These are phyloP conservation scores for Rhegmatorhina hoffmannsi DNA, from an alignment of 2,113 vertebrate species.

Conservation along the genomic window DNA sequence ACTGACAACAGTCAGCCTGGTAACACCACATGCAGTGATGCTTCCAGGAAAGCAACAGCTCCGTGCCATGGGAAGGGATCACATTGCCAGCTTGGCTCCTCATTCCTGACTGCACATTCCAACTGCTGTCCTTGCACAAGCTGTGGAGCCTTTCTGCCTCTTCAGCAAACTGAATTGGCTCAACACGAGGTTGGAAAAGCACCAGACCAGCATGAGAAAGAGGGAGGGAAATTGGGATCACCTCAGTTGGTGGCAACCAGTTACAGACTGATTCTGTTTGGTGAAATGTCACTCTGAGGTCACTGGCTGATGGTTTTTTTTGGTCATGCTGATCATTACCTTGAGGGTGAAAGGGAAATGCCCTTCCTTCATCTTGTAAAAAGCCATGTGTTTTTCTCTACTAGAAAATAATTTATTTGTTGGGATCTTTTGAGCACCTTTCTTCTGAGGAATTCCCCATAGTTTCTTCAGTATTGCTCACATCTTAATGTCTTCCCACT, in stretches of 20 bases:
- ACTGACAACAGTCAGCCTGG: background rate
- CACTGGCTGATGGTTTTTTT: background rate
- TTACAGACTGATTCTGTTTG: background rate
- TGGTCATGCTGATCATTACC: background rate
- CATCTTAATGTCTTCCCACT: background rate
- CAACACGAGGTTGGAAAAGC: background rate
- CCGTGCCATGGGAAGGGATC: background rate
- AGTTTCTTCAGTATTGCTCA: background rate
- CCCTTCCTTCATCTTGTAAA: background rate
- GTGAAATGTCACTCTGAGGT: background rate
- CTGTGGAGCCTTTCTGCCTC: background rate
- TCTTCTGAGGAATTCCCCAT: background rate
- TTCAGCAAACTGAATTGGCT: background rate
- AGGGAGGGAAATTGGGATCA: background rate
- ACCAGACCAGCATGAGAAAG: background rate
- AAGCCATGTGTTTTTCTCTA: background rate
- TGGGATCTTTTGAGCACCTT: background rate
- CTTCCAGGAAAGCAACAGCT: background rate
- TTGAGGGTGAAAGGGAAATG: background rate
- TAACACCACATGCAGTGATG: background rate
- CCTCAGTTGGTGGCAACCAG: background rate
- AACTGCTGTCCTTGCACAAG: background rate
- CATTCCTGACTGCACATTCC: background rate
- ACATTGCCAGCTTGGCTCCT: background rate
- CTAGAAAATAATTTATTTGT: background rate